phyloP scores from a whole-genome alignment of 2,888 invertebrate species.

The Anaspis maculata region DNA sequence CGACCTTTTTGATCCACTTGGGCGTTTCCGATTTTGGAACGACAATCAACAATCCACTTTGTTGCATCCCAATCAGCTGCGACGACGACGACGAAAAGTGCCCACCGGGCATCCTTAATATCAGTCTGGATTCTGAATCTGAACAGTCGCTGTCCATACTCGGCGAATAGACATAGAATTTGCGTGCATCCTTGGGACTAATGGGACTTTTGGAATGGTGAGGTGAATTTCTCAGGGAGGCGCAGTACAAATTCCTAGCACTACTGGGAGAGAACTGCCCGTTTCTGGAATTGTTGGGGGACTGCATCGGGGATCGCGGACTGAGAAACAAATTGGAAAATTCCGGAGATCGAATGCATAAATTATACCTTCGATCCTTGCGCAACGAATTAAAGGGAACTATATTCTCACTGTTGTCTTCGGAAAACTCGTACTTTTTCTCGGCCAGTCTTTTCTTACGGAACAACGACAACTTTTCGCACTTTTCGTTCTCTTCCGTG shows the following conservation, averaged over 20 bases:
- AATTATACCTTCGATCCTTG: conserved; percentile 35
- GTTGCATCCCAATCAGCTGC: conserved; percentile 15
- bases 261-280: conserved; percentile 38
- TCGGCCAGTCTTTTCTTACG: conserved; percentile 78
- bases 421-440: conserved; percentile 87
- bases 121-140: conserved; percentile 39
- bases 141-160: conserved; percentile 41
- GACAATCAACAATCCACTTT: conserved; percentile 37
- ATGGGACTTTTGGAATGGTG: conserved; percentile 41
- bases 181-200: conserved; percentile 37
- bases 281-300: conserved; percentile 38
- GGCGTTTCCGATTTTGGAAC: conserved; percentile 35
- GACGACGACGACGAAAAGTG: conserved; percentile 29
- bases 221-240: conserved; percentile 35
- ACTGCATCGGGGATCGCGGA: conserved; percentile 41
- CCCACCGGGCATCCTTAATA: conserved; percentile 21
- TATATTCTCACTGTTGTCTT: conserved; percentile 61
- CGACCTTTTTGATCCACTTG: conserved; percentile 42
- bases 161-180: conserved; percentile 41
- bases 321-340: conserved; percentile 36
- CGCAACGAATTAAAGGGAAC: conserved; percentile 57
- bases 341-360: conserved; percentile 37
- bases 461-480: conserved; percentile 79
- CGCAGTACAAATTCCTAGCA: conserved; percentile 36
- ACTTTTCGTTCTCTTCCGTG: conserved; percentile 74